Percentiles rank a stretch among this genome's conserved stretches.
Conservation (phyloP, 2,113 vertebrate species). For the Crotalus horridus region DNA sequence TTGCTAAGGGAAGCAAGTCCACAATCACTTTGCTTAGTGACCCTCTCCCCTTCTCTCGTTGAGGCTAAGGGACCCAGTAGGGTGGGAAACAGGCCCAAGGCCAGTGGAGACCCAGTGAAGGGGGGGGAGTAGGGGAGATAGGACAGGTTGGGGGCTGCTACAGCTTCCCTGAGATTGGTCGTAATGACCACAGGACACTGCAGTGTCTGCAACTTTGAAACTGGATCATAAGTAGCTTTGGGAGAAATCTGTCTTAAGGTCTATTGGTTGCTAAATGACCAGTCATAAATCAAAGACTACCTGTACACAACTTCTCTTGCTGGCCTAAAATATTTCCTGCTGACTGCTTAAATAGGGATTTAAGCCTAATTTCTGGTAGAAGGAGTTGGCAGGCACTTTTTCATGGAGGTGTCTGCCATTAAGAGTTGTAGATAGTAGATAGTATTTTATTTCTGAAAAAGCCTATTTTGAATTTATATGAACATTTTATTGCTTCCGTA, state of each 20-base stretch:
- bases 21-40: not conserved
- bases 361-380: not conserved
- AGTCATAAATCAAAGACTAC: not conserved
- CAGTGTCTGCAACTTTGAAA: not conserved
- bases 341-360: not conserved
- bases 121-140: not conserved
- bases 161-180: no score
- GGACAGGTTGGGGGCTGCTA: not conserved
- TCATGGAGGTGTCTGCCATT: not conserved
- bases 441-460: not conserved
- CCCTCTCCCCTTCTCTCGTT: no score
- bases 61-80: not conserved
- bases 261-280: not conserved
- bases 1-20: not conserved
- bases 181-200: not conserved
- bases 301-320: not conserved
- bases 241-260: not conserved
- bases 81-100: not conserved
- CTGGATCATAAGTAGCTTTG: not conserved
- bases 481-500: not conserved
- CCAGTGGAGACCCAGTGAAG: not conserved
- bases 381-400: not conserved
- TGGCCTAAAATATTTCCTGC: not conserved
- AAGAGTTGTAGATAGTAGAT: not conserved
- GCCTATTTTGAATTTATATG: not conserved